Evolutionary conservation across 2,888 invertebrate genomes (phyloP).

Genomic region (Tricholauxania praeusta): DNA sequence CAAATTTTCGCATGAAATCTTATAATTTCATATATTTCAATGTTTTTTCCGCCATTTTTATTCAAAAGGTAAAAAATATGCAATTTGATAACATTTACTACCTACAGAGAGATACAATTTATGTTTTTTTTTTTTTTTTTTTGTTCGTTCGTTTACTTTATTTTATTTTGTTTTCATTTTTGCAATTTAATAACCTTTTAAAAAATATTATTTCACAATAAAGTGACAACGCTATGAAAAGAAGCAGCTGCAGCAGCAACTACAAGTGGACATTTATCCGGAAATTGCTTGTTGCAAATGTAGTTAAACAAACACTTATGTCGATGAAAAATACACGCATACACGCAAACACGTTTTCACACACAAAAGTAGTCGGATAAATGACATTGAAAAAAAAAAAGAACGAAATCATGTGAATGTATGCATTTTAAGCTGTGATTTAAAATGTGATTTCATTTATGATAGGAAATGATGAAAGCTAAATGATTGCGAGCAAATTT

Average conservation of each 20-base stretch:
- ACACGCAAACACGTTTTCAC: background rate
- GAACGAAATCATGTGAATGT: conserved; percentile 1
- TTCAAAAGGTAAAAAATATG: too few relatives aligned
- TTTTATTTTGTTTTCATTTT: too few relatives aligned
- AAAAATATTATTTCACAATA: too few relatives aligned
- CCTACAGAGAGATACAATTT: too few relatives aligned
- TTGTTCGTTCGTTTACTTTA: too few relatives aligned
- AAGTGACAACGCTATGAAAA: background rate
- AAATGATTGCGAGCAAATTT: too few relatives aligned
- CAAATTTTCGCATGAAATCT: too few relatives aligned
- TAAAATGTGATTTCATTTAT: conserved; percentile 2
- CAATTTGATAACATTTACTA: too few relatives aligned
- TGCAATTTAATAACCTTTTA: too few relatives aligned
- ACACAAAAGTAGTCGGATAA: background rate
- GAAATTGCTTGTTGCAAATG: conserved; percentile 19
- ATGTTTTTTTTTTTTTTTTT: too few relatives aligned
- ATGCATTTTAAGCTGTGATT: conserved; percentile 8
- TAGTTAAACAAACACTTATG: background rate
- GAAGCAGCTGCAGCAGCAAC: background rate
- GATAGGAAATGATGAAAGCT: background rate
- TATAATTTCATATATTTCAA: too few relatives aligned
- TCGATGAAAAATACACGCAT: background rate
- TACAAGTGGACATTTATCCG: conserved; percentile 11
- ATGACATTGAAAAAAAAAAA: background rate
- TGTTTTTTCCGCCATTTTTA: too few relatives aligned